Evolutionary conservation across 2,888 invertebrate species (phyloP).

Genomic region (Eupithecia inturbata): DNA sequence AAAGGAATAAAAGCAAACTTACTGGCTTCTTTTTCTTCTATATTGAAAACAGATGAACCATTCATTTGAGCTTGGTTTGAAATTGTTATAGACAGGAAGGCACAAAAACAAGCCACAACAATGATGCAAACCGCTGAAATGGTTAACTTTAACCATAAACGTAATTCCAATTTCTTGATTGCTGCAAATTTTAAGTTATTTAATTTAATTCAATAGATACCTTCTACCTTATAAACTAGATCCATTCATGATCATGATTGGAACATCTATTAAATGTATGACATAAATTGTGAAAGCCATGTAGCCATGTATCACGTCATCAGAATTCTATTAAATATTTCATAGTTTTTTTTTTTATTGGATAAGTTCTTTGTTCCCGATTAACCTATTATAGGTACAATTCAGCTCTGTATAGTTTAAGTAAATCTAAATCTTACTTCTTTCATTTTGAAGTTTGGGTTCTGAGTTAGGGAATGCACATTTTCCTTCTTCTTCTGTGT

Average conservation of each 20-base stretch:
- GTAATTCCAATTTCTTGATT: constrained; percentile 52
- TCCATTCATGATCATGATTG: not conserved
- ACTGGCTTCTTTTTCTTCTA: constrained; percentile 45
- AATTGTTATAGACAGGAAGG: constrained; percentile 59
- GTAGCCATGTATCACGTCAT: not conserved
- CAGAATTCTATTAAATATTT: no score
- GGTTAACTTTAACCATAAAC: constrained; percentile 66
- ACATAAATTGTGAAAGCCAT: not conserved
- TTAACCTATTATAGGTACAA: not conserved
- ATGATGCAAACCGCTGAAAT: constrained; percentile 61
- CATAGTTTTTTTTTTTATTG: no score
- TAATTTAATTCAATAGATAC: not conserved
- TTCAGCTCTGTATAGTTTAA: not conserved
- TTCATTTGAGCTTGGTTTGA: constrained; percentile 50
- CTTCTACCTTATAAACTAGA: not conserved
- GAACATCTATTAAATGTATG: not conserved
- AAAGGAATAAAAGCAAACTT: constrained; percentile 26
- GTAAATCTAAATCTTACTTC: constrained; percentile 42
- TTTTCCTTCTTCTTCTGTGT: constrained; percentile 58
- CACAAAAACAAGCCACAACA: constrained; percentile 63
- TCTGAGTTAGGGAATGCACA: constrained; percentile 30
- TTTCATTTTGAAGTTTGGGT: constrained; percentile 34
- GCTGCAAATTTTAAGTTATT: constrained; percentile 51
- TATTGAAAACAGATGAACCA: constrained; percentile 34
- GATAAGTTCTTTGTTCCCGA: not conserved